phyloP scores from a whole-genome alignment of 2,797 vertebrate species.

The Perodicticus potto region DNA sequence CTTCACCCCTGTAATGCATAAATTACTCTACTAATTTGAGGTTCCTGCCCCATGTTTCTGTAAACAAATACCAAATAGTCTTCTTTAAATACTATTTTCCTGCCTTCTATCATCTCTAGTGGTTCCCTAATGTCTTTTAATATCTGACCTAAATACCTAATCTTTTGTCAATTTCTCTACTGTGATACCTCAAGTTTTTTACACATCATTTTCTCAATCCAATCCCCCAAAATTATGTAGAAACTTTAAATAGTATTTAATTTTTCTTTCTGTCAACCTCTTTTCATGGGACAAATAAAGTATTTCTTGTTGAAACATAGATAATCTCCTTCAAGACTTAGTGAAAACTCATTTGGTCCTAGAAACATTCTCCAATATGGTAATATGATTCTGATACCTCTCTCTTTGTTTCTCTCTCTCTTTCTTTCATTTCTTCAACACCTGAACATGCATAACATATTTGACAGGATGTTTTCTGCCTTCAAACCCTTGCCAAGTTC shows the following conservation, averaged over 20 bases:
- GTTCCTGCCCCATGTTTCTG: background rate
- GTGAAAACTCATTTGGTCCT: background rate
- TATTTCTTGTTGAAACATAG: background rate
- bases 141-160: background rate
- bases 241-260: background rate
- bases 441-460: background rate
- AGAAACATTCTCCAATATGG: background rate
- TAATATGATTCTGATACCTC: background rate
- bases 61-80: background rate
- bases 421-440: background rate
- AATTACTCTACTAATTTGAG: background rate
- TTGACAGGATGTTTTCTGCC: background rate
- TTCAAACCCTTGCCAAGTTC: background rate
- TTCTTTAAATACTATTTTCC: conserved; percentile 16
- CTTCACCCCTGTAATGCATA: background rate
- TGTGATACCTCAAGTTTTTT: background rate
- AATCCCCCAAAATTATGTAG: background rate
- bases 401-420: background rate
- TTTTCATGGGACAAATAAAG: conserved; percentile 4
- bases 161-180: background rate
- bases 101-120: background rate
- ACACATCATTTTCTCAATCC: background rate
- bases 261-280: background rate
- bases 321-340: background rate
- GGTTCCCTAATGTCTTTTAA: background rate